Base-by-base conservation (phyloP, 2,797 vertebrate species). In the Linurgus olivaceus region DNA sequence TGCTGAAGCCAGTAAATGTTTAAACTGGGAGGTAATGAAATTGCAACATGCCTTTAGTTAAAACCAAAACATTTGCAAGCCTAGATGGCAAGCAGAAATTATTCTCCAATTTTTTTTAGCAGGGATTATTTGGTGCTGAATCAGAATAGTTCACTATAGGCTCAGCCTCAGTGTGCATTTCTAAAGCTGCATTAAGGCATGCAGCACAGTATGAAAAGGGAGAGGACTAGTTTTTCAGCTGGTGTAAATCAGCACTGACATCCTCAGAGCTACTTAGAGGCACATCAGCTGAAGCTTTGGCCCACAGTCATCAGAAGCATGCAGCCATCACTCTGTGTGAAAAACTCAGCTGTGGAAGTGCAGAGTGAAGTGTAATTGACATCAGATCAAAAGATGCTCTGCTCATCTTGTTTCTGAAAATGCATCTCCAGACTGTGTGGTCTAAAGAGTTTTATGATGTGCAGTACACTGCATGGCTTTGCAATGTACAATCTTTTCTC, bases 391-490 rank as follows among this genome's bases (percentile, higher is more conserved):
- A 66, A 68, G 76, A 73, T 62, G 77, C 87, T 86, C 66, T 35
- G 58, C 40, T 62, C 10, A 4, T 18, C 72, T 52, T 1, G 3
- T 84, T 91, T 76, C 88, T 85, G 89, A 55, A 75, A 90, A 82
- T 2, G 2, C 24, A 48, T 33, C 65, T 63, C 48, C 86, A 92
- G 65, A 37, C 68, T 57, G 59, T 74, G 92, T 80, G 61, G 86
- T 90, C 84, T 91, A 82, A 94, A 88, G 77, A 89, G 83, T 75
- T 94, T 94, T 93, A 90, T 7, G 45, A 95, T 89, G 84, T 78
- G 94, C 93, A 96, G 71, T 59, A 58, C n/a, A 82, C 88, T 92
- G 96, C 76, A 93, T 51, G 85, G 92, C 91, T 97, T 94, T 95
- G 83, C 86, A 73, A 82, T 93, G 67, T 42, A 92, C 91, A 96